Conservation (phyloP, 2,888 invertebrate species). For the Carcina quercana region DNA sequence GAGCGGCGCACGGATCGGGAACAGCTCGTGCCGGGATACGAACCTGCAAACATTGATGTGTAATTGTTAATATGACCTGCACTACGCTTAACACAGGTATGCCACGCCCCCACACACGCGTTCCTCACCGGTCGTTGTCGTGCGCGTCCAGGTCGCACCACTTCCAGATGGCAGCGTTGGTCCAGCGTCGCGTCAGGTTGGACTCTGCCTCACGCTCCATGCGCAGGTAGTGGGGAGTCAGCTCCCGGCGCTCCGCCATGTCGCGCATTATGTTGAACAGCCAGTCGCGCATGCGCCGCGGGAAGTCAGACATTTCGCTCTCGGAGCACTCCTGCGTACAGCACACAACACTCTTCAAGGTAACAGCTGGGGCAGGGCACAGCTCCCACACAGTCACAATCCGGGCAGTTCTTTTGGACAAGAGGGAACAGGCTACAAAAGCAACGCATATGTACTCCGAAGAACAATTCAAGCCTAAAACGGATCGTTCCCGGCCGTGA, state of each 20-base stretch:
- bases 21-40: slow-evolving; percentile 95
- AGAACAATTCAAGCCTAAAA: no score
- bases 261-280: slow-evolving; percentile 98
- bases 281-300: slow-evolving; percentile 98
- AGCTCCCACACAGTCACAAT: no score
- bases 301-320: slow-evolving; percentile 95
- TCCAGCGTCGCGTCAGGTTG: slow-evolving; percentile 88
- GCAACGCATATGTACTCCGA: no score
- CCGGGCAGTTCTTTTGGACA: no score
- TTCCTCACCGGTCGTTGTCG: slow-evolving; percentile 90
- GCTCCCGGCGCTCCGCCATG: slow-evolving; percentile 90
- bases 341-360: no score
- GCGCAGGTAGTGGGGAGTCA: slow-evolving; percentile 86
- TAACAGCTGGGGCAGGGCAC: no score
- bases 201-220: slow-evolving; percentile 93
- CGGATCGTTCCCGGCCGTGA: no score
- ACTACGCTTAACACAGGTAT: no score
- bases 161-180: slow-evolving; percentile 98
- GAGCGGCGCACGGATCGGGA: slow-evolving; percentile 95
- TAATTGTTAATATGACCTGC: no score
- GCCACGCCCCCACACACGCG: no score
- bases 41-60: no score
- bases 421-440: no score
- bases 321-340: slow-evolving; percentile 84
- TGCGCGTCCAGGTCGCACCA: slow-evolving; percentile 97